Evolutionary conservation across 2,888 invertebrate species (phyloP).

Genomic region (Diabrotica balteata): DNA sequence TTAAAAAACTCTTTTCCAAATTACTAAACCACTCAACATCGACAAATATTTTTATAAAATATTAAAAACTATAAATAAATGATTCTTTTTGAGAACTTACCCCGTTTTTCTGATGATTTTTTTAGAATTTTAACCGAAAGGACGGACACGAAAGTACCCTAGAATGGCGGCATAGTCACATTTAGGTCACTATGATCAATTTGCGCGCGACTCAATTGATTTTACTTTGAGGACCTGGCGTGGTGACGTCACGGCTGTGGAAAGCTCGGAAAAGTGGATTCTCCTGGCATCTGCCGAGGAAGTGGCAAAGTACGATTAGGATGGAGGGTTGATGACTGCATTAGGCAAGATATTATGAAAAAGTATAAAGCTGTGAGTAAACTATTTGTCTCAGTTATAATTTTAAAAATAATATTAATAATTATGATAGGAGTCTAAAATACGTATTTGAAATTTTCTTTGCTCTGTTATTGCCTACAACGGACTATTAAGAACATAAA

Average conservation of each 20-base stretch:
- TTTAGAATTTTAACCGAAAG: constrained; percentile 38
- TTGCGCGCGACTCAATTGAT: constrained; percentile 54
- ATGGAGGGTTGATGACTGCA: constrained; percentile 2
- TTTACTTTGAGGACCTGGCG: constrained; percentile 48
- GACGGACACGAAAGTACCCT: constrained; percentile 56
- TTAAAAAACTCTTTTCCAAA: constrained; percentile 1
- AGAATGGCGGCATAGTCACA: constrained; percentile 58
- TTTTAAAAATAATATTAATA: too few relatives aligned
- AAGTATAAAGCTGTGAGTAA: too few relatives aligned
- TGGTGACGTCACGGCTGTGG: constrained; percentile 46
- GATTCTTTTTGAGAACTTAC: constrained; percentile 26
- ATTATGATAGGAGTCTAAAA: too few relatives aligned
- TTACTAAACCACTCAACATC: not conserved
- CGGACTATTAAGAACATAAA: too few relatives aligned
- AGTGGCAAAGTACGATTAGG: constrained; percentile 28
- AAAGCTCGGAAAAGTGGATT: constrained; percentile 41
- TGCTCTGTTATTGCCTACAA: too few relatives aligned
- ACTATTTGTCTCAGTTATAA: too few relatives aligned
- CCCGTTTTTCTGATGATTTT: constrained; percentile 33
- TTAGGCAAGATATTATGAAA: not conserved
- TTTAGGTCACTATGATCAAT: constrained; percentile 58
- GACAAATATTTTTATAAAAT: not conserved
- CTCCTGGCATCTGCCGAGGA: constrained; percentile 8
- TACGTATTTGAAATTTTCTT: too few relatives aligned
- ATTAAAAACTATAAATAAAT: not conserved